phyloP scores from a whole-genome alignment of 64 coral and sea anemone species.

The Pachyseris speciosa region DNA sequence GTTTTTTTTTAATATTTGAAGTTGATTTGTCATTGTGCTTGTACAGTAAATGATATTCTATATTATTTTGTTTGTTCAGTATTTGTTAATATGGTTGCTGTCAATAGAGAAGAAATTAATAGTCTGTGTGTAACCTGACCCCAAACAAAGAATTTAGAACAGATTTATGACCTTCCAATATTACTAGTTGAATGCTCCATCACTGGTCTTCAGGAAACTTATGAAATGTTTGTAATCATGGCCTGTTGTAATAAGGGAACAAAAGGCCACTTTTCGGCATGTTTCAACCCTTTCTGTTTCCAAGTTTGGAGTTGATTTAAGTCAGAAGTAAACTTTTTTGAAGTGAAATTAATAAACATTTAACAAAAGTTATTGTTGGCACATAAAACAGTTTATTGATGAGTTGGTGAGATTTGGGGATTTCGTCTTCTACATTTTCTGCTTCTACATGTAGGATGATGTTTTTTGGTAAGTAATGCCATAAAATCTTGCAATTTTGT shows the following conservation, averaged over 20 bases:
- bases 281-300: no score
- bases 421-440: constrained; percentile 49
- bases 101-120: not conserved
- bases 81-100: not conserved
- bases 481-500: not conserved
- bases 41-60: no score
- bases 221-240: no score
- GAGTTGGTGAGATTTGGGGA: constrained; percentile 48
- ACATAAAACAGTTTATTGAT: constrained; percentile 57
- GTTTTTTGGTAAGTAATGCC: not conserved
- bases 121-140: not conserved
- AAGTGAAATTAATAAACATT: not conserved
- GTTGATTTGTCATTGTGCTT: no score
- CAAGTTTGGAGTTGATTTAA: not conserved
- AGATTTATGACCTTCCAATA: no score
- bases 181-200: no score
- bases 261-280: no score
- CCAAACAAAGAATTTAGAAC: not conserved
- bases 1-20: no score
- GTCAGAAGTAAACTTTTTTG: not conserved
- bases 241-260: no score
- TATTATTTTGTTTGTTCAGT: not conserved
- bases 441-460: constrained; percentile 53
- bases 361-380: constrained; percentile 36
- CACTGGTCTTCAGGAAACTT: no score